Percentiles rank a stretch among this genome's conserved stretches.
Evolutionary conservation across 2,113 vertebrate genomes (phyloP).

Genomic region (Microtus ochrogaster): DNA sequence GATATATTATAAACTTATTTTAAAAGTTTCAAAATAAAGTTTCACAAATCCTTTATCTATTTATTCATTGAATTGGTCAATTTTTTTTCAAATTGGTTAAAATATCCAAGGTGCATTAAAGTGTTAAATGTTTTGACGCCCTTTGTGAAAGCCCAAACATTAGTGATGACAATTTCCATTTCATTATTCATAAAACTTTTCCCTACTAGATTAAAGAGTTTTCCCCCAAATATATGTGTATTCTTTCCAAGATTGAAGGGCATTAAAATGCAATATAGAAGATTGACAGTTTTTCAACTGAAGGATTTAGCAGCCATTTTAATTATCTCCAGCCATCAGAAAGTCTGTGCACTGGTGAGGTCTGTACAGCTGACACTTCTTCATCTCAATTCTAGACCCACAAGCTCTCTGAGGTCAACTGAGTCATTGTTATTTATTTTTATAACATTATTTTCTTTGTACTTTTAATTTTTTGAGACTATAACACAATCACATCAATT

Average conservation of each 20-base stretch:
- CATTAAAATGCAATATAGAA: neutral
- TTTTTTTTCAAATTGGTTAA: neutral
- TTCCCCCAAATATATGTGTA: neutral
- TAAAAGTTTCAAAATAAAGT: slow-evolving; percentile 29
- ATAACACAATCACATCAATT: neutral
- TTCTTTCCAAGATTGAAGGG: neutral
- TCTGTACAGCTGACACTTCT: neutral
- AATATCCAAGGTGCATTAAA: neutral
- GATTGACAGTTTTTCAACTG: neutral
- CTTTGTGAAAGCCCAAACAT: neutral
- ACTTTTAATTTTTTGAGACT: neutral
- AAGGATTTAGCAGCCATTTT: neutral
- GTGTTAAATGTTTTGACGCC: neutral
- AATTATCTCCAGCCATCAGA: neutral
- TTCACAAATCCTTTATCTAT: neutral
- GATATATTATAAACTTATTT: neutral
- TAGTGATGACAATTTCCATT: neutral
- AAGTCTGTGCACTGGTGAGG: neutral
- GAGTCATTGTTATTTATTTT: slow-evolving; percentile 11
- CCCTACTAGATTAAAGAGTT: neutral
- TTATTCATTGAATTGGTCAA: neutral
- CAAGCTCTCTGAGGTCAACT: neutral
- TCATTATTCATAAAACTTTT: slow-evolving; percentile 16
- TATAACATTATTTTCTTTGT: neutral
- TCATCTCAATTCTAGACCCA: neutral